A percentile compares a stretch with the other conserved stretches of the same genome.
phyloP scores from a whole-genome alignment of 2,797 vertebrate species.

The Buceros bicornis region DNA sequence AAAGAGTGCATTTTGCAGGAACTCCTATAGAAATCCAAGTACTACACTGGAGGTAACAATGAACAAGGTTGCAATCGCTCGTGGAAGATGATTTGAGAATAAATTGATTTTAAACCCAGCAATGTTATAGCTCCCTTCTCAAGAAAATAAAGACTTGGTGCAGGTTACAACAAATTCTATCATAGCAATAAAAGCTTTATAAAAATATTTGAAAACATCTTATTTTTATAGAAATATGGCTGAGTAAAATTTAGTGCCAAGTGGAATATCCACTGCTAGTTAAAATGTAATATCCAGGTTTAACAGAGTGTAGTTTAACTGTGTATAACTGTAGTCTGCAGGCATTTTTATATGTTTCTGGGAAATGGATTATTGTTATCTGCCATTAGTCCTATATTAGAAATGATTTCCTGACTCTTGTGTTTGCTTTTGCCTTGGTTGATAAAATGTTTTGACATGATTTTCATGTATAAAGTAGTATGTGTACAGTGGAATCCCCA shows the following conservation, averaged over 20 bases:
- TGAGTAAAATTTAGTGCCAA: constrained; percentile 44
- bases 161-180: constrained; percentile 43
- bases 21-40: constrained; percentile 8
- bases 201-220: constrained; percentile 60
- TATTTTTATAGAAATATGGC: constrained; percentile 44
- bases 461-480: neutral
- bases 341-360: neutral
- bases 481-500: neutral
- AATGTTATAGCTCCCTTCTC: constrained; percentile 39
- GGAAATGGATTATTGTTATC: neutral
- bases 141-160: constrained; percentile 50
- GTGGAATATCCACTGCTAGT: neutral
- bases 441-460: neutral
- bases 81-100: constrained; percentile 27
- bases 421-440: neutral
- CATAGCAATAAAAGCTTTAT: constrained; percentile 45
- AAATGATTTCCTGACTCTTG: neutral
- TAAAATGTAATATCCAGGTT: neutral
- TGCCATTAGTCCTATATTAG: neutral
- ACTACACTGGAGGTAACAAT: neutral
- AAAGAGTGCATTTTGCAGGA: constrained; percentile 6
- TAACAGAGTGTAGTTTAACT: too few relatives aligned
- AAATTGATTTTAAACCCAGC: constrained; percentile 46
- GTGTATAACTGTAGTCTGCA: neutral
- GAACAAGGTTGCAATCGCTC: neutral